These are phyloP conservation scores for Gambusia yucatana DNA, from an alignment of 2,797 vertebrate genomes.

Conservation along the genomic window DNA sequence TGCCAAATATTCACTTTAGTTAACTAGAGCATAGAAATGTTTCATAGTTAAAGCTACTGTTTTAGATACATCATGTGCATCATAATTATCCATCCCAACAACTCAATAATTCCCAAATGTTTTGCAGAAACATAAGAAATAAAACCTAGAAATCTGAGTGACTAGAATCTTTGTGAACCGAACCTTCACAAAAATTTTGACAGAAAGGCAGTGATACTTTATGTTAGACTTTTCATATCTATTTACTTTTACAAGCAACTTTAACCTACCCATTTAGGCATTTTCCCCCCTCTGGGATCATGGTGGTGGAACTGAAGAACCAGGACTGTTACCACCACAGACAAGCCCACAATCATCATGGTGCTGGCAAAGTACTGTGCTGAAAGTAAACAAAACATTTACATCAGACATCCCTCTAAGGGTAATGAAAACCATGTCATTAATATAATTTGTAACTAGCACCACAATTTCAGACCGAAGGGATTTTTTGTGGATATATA, in stretches of 20 bases:
- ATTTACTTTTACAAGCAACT: background rate
- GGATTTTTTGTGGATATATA: background rate
- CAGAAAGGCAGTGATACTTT: background rate
- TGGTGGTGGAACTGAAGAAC: conserved; percentile 94
- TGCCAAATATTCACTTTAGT: background rate
- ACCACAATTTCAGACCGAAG: background rate
- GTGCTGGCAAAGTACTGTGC: conserved; percentile 94
- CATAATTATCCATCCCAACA: background rate
- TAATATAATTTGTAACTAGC: background rate
- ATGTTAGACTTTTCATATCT: background rate
- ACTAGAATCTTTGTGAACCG: background rate
- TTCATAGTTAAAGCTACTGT: background rate
- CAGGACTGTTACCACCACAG: conserved; percentile 91
- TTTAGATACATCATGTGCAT: background rate
- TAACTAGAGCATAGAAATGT: background rate
- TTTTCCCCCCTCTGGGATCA: conserved; percentile 91
- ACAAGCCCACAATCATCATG: conserved; percentile 93
- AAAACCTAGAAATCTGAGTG: background rate
- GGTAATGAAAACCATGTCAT: background rate
- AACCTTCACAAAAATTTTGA: background rate
- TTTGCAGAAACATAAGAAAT: background rate
- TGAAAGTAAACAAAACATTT: conserved; percentile 53
- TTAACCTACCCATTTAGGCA: conserved; percentile 90
- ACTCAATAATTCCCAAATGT: background rate
- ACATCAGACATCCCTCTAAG: background rate